phyloP scores from a whole-genome alignment of 2,888 invertebrate species.

The Eumacrocentrus americanus region DNA sequence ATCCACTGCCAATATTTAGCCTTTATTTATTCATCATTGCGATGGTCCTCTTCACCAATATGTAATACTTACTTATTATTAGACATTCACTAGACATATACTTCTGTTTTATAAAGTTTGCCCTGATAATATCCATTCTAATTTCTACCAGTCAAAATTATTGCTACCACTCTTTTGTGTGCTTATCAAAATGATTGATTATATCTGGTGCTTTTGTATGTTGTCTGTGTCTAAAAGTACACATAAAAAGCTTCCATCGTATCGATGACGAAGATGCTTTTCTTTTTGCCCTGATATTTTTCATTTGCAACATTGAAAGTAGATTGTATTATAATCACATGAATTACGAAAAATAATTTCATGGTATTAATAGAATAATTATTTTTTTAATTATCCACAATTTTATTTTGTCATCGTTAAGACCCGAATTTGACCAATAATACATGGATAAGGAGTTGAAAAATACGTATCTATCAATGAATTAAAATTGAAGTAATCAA shows the following conservation, averaged over 20 bases:
- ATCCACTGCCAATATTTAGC: constrained; percentile 43
- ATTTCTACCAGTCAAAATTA: too few species aligned
- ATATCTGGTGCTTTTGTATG: background rate
- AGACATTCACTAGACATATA: background rate
- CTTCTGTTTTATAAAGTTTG: background rate
- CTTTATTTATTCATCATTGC: constrained; percentile 5
- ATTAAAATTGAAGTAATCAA: constrained; percentile 14
- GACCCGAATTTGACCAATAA: constrained; percentile 15
- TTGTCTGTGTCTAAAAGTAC: background rate
- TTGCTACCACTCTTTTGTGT: too few species aligned
- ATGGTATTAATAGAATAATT: constrained; percentile 22
- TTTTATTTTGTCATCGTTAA: constrained; percentile 15
- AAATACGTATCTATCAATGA: constrained; percentile 20
- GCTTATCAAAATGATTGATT: too few species aligned
- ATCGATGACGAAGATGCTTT: background rate
- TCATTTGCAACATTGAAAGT: background rate
- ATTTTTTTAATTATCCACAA: constrained; percentile 2
- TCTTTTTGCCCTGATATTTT: background rate
- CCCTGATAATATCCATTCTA: too few species aligned
- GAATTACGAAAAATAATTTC: constrained; percentile 14
- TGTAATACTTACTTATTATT: background rate
- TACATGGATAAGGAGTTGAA: constrained; percentile 13
- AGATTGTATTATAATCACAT: constrained; percentile 25
- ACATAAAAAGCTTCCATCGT: background rate
- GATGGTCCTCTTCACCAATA: background rate